Evolutionary conservation across 2,797 vertebrate species (phyloP).

Genomic region (Acestrorhynchus altus): DNA sequence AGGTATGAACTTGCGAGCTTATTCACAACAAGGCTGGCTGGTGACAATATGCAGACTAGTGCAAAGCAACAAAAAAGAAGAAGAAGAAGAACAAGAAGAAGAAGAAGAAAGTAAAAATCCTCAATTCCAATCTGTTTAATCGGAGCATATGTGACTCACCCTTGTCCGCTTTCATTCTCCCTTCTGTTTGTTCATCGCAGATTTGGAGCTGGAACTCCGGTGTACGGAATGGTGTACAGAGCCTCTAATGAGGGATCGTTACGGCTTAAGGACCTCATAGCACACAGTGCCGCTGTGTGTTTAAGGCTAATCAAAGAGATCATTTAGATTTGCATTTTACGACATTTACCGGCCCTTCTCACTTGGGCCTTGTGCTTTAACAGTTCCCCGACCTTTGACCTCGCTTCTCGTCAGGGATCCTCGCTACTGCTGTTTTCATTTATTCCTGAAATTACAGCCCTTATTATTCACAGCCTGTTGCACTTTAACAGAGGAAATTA

Average conservation of each 20-base stretch:
- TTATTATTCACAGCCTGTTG: slow-evolving; percentile 59
- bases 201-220: slow-evolving; percentile 26
- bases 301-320: slow-evolving; percentile 47
- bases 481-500: slow-evolving; percentile 55
- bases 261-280: slow-evolving; percentile 36
- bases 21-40: slow-evolving; percentile 46
- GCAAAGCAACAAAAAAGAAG: slow-evolving; percentile 7
- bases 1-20: slow-evolving; percentile 62
- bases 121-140: slow-evolving; percentile 42
- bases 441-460: slow-evolving; percentile 47
- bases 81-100: background rate
- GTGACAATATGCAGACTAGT: slow-evolving; percentile 46
- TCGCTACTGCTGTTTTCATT: slow-evolving; percentile 56
- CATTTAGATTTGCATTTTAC: slow-evolving; percentile 41
- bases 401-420: slow-evolving; percentile 40
- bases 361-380: slow-evolving; percentile 37
- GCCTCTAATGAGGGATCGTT: slow-evolving; percentile 46
- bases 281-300: slow-evolving; percentile 26
- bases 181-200: slow-evolving; percentile 29
- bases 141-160: slow-evolving; percentile 37
- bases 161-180: slow-evolving; percentile 17
- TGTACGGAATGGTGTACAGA: slow-evolving; percentile 36
- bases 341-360: slow-evolving; percentile 34
- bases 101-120: slow-evolving; percentile 17
- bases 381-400: slow-evolving; percentile 45